Evolutionary conservation across 2,888 invertebrate species (phyloP), one percentile per base, ranked within the genome.

Genomic region (Drepana falcataria): DNA sequence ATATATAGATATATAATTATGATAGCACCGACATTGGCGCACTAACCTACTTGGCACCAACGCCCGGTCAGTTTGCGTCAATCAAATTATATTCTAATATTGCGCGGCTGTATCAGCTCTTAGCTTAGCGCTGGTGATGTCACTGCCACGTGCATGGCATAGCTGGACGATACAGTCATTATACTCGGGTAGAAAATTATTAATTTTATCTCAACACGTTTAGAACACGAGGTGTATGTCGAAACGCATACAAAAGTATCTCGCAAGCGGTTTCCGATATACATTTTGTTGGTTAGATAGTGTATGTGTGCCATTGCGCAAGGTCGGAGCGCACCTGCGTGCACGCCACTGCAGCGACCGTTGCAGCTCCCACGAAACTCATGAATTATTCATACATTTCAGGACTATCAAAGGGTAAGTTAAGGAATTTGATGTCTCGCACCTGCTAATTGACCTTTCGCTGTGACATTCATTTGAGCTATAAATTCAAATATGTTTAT

Each of bases 41-140:
- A 83, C 76, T 87, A 83, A 87, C 87, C 85, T 74, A 88, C 77
- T 88, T 87, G 86, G 87, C 86, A 82, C 71, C 72, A 68, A 64
- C 66, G 63, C 65, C 71, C 68, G 71, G 71, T 71, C 72, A 70
- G 75, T 83, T 80, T 81, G 80, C 83, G 81, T 84, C 85, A 79
- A 85, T 82, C 79, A 78, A 76, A 74, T 77, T 76, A 78, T 74
- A 75, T 75, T 77, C 73, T 59, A 71, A 72, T 70, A 77, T 77
- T 76, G 69, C 74, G 52, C 56, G 60, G 60, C 62, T 64, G 59
- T 52, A 60, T 52, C 51, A 59, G 57, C 59, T 57, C 53, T 55
- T 56, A 65, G 56, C 56, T 55, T 61, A 68, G 60, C 86, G 84
- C 85, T 81, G 76, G 60, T 87, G 84, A 85, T 81, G 76, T 85